Conservation (phyloP, 2,113 vertebrate species). For the Formicarius rufipectus region DNA sequence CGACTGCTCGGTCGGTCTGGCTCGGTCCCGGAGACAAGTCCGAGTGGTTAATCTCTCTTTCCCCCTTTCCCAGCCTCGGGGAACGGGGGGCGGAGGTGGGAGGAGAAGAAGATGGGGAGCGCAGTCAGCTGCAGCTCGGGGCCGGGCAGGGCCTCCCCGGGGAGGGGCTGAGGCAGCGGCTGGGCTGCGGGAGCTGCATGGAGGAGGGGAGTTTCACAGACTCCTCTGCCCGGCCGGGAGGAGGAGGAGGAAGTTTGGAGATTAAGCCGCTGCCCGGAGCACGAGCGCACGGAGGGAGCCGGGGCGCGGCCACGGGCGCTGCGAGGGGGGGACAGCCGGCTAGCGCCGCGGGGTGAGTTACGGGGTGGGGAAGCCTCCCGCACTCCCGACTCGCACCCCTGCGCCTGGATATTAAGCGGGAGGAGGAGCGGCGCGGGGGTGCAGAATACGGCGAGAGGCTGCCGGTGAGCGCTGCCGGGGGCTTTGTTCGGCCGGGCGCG, state of each 20-base stretch:
- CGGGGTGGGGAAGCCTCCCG: background rate
- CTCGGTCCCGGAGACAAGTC: slow-evolving; percentile 56
- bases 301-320: background rate
- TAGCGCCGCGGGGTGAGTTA: background rate
- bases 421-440: background rate
- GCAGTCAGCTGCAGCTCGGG: background rate
- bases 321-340: background rate
- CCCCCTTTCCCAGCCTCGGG: background rate
- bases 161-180: slow-evolving; percentile 55
- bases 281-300: background rate
- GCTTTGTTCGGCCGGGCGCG: background rate
- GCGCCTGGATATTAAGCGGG: background rate
- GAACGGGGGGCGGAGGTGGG: background rate
- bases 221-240: background rate
- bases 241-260: slow-evolving; percentile 53
- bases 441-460: background rate
- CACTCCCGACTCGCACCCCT: background rate
- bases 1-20: slow-evolving; percentile 63
- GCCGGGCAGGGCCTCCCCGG: slow-evolving; percentile 36
- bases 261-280: background rate
- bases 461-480: background rate
- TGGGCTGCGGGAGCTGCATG: slow-evolving; percentile 3
- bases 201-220: slow-evolving; percentile 41
- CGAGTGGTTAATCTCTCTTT: background rate
- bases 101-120: background rate